Percentiles rank a stretch among this genome's conserved stretches.
Conservation (phyloP, 2,888 invertebrate species). For the Rotaria socialis region DNA sequence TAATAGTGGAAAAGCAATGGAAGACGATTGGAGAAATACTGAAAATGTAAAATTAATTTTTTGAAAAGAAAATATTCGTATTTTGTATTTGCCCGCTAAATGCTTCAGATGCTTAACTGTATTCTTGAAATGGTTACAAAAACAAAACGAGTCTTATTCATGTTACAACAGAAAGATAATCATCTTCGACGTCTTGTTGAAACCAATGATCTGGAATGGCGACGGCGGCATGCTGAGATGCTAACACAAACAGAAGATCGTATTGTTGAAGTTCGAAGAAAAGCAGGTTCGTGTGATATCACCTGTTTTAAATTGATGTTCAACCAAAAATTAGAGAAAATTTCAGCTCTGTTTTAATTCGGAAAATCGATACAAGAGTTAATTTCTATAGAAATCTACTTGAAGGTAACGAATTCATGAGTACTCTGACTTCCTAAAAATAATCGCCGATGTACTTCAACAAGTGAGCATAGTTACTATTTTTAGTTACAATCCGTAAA, state of each 20-base stretch:
- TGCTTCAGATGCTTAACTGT: slow-evolving; percentile 77
- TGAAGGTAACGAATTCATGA: too few relatives aligned
- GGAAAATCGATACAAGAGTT: too few relatives aligned
- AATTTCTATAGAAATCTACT: too few relatives aligned
- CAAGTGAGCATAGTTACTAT: too few relatives aligned
- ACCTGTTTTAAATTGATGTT: too few relatives aligned
- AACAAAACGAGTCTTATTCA: slow-evolving; percentile 79
- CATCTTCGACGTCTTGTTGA: slow-evolving; percentile 4
- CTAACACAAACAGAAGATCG: slow-evolving; percentile 80
- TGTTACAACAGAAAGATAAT: slow-evolving; percentile 12
- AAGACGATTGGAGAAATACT: slow-evolving; percentile 82
- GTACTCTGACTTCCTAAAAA: too few relatives aligned
- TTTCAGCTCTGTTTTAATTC: too few relatives aligned
- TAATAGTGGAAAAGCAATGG: slow-evolving; percentile 59
- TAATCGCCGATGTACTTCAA: too few relatives aligned
- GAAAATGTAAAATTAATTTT: slow-evolving; percentile 56
- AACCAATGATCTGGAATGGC: slow-evolving; percentile 19
- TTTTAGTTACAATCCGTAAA: too few relatives aligned
- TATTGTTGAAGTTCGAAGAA: slow-evolving; percentile 77
- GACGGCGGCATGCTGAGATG: slow-evolving; percentile 51
- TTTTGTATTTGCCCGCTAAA: neutral
- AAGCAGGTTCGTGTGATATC: slow-evolving; percentile 69
- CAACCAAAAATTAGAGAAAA: too few relatives aligned
- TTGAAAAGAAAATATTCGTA: neutral
- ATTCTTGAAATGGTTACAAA: slow-evolving; percentile 92